Conservation (phyloP, 2,113 vertebrate species). For the Cathartes aura region DNA sequence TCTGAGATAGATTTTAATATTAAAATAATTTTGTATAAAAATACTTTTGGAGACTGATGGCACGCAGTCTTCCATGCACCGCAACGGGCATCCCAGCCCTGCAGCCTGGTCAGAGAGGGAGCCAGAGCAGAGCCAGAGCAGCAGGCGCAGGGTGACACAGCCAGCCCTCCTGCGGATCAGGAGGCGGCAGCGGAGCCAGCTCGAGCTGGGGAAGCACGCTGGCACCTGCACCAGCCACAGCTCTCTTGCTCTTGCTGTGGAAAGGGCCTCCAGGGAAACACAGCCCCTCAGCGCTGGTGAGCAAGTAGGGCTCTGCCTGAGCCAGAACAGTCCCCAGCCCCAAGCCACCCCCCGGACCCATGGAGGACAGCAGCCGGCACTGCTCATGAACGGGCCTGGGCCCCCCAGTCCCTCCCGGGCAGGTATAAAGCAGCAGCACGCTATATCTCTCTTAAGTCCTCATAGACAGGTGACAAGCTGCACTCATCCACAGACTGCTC, state of each 20-base stretch:
- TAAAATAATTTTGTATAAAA: conserved; percentile 67
- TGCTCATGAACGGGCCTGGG: accelerated
- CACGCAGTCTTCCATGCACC: not conserved
- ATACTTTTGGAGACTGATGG: not conserved
- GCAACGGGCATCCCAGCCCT: not conserved
- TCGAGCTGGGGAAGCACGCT: not conserved
- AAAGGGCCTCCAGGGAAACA: not conserved
- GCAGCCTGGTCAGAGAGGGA: not conserved
- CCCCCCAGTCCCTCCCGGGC: not conserved
- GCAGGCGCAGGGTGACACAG: not conserved
- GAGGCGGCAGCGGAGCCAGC: not conserved
- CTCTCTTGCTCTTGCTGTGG: not conserved
- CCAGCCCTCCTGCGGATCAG: not conserved
- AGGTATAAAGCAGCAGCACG: not conserved
- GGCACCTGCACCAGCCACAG: not conserved
- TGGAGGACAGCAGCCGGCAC: not conserved
- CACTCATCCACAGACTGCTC: conserved; percentile 65
- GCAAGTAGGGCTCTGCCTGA: not conserved
- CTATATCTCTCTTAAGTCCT: conserved; percentile 64
- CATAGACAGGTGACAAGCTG: conserved; percentile 35
- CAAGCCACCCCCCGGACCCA: accelerated
- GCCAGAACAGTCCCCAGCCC: not conserved
- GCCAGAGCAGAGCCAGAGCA: not conserved
- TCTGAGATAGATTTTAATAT: conserved; percentile 52
- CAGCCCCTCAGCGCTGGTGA: not conserved